These are phyloP conservation scores for Brassicogethes aeneus DNA, from an alignment of 2,888 invertebrate species.

Conservation along the genomic window DNA sequence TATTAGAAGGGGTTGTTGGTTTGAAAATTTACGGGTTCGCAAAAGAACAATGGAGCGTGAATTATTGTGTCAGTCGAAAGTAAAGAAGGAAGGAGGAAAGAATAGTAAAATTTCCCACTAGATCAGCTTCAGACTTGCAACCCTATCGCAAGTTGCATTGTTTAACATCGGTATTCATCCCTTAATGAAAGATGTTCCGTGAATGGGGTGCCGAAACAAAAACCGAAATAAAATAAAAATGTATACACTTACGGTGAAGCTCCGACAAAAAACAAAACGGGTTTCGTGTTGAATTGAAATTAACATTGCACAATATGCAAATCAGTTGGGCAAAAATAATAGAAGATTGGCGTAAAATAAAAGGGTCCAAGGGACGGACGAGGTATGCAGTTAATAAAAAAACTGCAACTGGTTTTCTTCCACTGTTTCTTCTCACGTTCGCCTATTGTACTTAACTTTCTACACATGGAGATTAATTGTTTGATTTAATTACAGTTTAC, in stretches of 20 bases:
- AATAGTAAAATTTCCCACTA: not conserved
- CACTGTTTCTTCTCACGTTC: slow-evolving; percentile 10
- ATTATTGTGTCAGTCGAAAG: too few species aligned
- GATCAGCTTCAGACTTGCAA: not conserved
- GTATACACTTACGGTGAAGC: slow-evolving; percentile 11
- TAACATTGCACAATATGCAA: slow-evolving; percentile 27
- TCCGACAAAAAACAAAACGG: slow-evolving; percentile 21
- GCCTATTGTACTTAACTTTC: too few species aligned
- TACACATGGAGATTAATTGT: too few species aligned
- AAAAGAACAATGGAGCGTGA: too few species aligned
- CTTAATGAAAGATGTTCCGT: slow-evolving; percentile 23
- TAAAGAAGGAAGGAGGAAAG: too few species aligned
- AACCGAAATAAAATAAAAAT: slow-evolving; percentile 25
- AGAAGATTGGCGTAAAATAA: slow-evolving; percentile 17
- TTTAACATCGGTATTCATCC: slow-evolving; percentile 18
- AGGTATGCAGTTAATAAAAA: slow-evolving; percentile 7
- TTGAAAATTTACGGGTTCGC: too few species aligned
- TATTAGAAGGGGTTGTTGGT: too few species aligned
- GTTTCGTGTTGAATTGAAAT: slow-evolving; percentile 23
- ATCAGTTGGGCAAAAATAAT: slow-evolving; percentile 26
- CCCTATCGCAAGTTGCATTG: slow-evolving; percentile 8
- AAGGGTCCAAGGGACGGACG: slow-evolving; percentile 9
- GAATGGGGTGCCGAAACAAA: slow-evolving; percentile 21
- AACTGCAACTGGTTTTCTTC: slow-evolving; percentile 13
- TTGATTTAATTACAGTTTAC: too few species aligned